Base-by-base conservation (phyloP, 37 sponge, comb jelly and placozoan genomes). In the Tethya wilhelma region DNA sequence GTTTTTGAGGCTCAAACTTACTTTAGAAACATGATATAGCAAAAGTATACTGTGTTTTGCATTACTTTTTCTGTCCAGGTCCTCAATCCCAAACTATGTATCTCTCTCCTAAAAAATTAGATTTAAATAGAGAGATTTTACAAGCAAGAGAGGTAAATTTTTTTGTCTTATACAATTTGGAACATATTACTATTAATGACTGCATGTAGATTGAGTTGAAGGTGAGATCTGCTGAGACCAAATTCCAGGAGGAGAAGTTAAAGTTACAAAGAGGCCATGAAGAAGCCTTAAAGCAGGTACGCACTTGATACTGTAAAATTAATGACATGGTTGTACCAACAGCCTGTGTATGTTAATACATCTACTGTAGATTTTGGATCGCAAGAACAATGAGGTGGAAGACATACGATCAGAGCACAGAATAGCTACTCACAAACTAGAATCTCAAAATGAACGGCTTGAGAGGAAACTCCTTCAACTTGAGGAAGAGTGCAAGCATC, bases 301-400 rank as follows among this genome's bases (percentile, higher is more conserved):
- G 34, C 39, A n/a, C n/a, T n/a, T n/a, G 9, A 67, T 67, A 37
- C 14, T 30, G 22, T 9, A 30, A 49, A 49, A 19, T 49, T 49
- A 14, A 9, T 49, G 9, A 9, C 53, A 49, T 49, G 53, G 9
- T n/a, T 19, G 53, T n/a, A n/a, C n/a, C n/a, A n/a, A n/a, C n/a
- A n/a, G n/a, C n/a, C 53, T 14, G 14, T 49, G 14, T 19, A 49
- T 19, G 14, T 14, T 49, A 49, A 49, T 49, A 19, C 9, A 49
- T 49, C 14, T 49, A 19, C 14, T 14, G 14, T 49, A 49, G 53
- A 30, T 67, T 7, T 67, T 67, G 37, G 67, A 67, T 22, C 67
- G 67, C 34, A 67, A 67, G 67, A 67, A 67, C 67, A 67, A 67
- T 67, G 67, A 67, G 67, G 11, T 67, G 9, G 67, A 67, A 36